phyloP scores from a whole-genome alignment of 2,797 vertebrate species.

The Acomys russatus region DNA sequence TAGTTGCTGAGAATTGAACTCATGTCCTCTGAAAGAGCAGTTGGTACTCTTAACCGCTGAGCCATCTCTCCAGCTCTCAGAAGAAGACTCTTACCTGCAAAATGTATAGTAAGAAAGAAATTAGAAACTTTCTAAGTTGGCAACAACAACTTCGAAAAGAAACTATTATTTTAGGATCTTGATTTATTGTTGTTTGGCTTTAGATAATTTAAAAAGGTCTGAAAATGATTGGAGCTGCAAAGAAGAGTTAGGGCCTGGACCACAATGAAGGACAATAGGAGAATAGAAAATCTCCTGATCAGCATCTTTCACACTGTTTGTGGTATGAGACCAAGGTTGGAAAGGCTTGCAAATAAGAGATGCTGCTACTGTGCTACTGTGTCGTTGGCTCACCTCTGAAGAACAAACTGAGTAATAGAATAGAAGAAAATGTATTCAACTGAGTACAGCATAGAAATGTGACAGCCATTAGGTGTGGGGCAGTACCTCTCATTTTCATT shows the following conservation, averaged over 20 bases:
- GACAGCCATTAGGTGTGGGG: background rate
- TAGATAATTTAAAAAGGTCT: conserved; percentile 55
- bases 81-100: background rate
- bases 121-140: background rate
- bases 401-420: conserved; percentile 21
- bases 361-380: background rate
- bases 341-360: conserved; percentile 57
- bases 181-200: background rate
- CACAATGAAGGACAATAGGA: conserved; percentile 50
- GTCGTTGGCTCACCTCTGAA: conserved; percentile 35
- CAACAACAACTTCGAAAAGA: background rate
- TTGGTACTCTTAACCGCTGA: too few species aligned
- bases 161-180: conserved; percentile 2
- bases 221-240: conserved; percentile 49
- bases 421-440: conserved; percentile 41
- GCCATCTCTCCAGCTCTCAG: too few species aligned
- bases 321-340: background rate
- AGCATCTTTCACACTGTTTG: background rate
- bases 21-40: too few species aligned
- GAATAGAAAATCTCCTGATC: conserved; percentile 27
- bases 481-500: conserved; percentile 8
- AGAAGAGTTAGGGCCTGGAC: conserved; percentile 6
- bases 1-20: too few species aligned
- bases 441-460: conserved; percentile 53
- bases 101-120: conserved; percentile 28